A percentile compares a stretch with the other conserved stretches of the same genome.
Conservation (phyloP, 2,888 invertebrate genomes). For the Caenorhabditis uteleia region DNA sequence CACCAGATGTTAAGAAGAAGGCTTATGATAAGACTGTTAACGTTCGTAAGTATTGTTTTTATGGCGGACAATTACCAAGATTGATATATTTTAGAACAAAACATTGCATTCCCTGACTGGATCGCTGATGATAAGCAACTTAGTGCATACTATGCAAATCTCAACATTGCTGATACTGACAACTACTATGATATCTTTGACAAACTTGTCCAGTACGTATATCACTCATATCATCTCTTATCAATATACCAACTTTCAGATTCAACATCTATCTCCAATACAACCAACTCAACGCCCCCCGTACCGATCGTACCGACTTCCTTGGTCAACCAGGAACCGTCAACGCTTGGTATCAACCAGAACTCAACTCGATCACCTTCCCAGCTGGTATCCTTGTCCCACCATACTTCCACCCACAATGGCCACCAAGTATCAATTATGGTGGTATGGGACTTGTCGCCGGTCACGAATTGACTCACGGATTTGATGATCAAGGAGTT, state of each 20-base stretch:
- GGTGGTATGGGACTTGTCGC: slow-evolving; percentile 97
- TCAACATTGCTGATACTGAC: slow-evolving; percentile 30
- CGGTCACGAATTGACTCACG: slow-evolving; percentile 92
- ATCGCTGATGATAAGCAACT: slow-evolving; percentile 40
- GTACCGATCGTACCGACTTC: slow-evolving; percentile 57
- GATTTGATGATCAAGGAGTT: slow-evolving; percentile 81
- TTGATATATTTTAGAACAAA: slow-evolving; percentile 35
- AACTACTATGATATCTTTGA: slow-evolving; percentile 49
- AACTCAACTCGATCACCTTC: slow-evolving; percentile 65
- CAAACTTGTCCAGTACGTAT: slow-evolving; percentile 29
- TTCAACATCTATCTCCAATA: slow-evolving; percentile 49
- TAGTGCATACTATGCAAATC: slow-evolving; percentile 36
- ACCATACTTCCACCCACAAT: slow-evolving; percentile 61
- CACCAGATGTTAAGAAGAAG: slow-evolving; percentile 33
- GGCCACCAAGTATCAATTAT: slow-evolving; percentile 73
- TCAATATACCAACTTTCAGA: slow-evolving; percentile 6
- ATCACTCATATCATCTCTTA: not conserved
- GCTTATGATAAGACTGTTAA: slow-evolving; percentile 52
- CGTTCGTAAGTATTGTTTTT: slow-evolving; percentile 33
- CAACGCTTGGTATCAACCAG: slow-evolving; percentile 66
- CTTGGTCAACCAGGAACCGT: slow-evolving; percentile 59
- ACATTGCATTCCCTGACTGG: slow-evolving; percentile 59
- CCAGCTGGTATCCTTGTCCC: slow-evolving; percentile 64
- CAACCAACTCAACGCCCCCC: slow-evolving; percentile 33
- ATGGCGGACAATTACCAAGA: not conserved